phyloP scores from a whole-genome alignment of 2,113 vertebrate genomes.

The Egretta garzetta region DNA sequence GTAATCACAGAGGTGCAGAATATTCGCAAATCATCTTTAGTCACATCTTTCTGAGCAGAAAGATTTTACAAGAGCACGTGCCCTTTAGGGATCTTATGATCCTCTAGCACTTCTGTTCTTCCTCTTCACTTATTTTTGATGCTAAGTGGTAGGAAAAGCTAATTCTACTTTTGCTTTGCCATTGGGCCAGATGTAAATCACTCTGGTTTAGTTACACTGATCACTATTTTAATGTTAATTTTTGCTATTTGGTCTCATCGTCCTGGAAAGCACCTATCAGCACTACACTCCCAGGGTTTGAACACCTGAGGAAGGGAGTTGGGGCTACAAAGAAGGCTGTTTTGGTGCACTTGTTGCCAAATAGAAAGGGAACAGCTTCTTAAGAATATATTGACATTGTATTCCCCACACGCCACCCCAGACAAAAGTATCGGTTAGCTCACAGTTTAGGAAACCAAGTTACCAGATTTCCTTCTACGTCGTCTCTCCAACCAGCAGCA shows the following conservation, averaged over 20 bases:
- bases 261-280: background rate
- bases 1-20: background rate
- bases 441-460: background rate
- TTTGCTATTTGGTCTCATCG: background rate
- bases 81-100: background rate
- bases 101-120: background rate
- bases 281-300: background rate
- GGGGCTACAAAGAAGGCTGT: background rate
- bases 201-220: background rate
- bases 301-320: background rate
- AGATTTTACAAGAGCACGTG: background rate
- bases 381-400: background rate
- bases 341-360: background rate
- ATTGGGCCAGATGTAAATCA: background rate
- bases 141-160: background rate
- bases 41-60: background rate
- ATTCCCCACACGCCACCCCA: background rate
- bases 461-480: background rate
- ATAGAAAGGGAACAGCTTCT: background rate
- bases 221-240: background rate
- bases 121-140: background rate
- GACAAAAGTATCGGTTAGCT: background rate
- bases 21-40: background rate
- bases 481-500: background rate
- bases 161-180: background rate